Percentiles rank a stretch among this genome's conserved stretches.
These are phyloP conservation scores for Serranus cabrilla DNA, from an alignment of 2,797 vertebrate genomes.

Conservation along the genomic window DNA sequence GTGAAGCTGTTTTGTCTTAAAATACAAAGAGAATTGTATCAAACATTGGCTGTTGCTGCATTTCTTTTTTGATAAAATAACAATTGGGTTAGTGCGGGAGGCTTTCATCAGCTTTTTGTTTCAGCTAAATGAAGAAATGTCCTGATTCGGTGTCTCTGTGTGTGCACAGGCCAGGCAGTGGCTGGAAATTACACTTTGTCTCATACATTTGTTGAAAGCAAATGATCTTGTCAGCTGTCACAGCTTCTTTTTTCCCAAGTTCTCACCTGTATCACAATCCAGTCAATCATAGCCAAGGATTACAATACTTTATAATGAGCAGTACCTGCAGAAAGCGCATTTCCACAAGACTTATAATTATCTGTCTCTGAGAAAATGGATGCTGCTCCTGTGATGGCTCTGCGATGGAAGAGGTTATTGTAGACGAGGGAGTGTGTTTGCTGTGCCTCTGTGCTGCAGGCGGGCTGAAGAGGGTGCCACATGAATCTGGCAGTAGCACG, in stretches of 20 bases:
- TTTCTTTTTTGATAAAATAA: slow-evolving; percentile 25
- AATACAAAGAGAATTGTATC: slow-evolving; percentile 17
- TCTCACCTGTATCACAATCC: slow-evolving; percentile 48
- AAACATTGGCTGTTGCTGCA: neutral
- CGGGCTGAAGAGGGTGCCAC: slow-evolving; percentile 60
- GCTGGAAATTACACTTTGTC: slow-evolving; percentile 31
- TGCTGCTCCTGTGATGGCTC: slow-evolving; percentile 39
- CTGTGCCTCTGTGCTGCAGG: slow-evolving; percentile 60
- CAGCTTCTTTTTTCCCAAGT: slow-evolving; percentile 20
- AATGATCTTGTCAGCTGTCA: slow-evolving; percentile 51
- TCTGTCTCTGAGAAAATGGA: slow-evolving; percentile 59
- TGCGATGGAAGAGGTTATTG: slow-evolving; percentile 44
- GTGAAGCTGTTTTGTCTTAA: slow-evolving; percentile 3
- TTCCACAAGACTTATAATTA: slow-evolving; percentile 60
- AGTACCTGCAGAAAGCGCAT: slow-evolving; percentile 35
- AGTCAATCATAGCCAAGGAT: slow-evolving; percentile 52
- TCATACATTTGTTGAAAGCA: slow-evolving; percentile 39
- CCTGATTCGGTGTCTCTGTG: slow-evolving; percentile 15
- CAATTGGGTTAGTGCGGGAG: slow-evolving; percentile 25
- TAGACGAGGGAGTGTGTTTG: slow-evolving; percentile 28
- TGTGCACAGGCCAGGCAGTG: neutral
- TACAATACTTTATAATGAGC: slow-evolving; percentile 61
- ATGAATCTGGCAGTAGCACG: slow-evolving; percentile 69
- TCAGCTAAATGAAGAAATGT: slow-evolving; percentile 21
- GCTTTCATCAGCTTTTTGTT: slow-evolving; percentile 24